Evolutionary conservation across 2,888 invertebrate species (phyloP).

Genomic region (Drosophila demipolita): DNA sequence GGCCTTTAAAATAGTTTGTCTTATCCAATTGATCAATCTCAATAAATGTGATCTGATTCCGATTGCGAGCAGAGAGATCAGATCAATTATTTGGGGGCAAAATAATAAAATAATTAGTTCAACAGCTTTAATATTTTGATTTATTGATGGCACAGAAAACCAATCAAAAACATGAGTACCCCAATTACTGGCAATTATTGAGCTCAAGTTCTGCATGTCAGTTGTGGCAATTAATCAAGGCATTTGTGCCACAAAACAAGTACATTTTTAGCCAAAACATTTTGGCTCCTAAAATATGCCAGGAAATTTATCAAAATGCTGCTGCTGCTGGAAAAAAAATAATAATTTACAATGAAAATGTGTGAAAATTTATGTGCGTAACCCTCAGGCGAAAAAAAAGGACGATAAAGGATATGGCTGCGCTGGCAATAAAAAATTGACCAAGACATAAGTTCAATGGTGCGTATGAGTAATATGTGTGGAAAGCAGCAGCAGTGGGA

Average conservation of each 20-base stretch:
- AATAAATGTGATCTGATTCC: slow-evolving; percentile 33
- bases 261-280: slow-evolving; percentile 19
- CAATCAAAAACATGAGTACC: slow-evolving; percentile 38
- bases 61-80: slow-evolving; percentile 9
- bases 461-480: slow-evolving; percentile 62
- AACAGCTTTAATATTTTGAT: slow-evolving; percentile 26
- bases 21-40: slow-evolving; percentile 6
- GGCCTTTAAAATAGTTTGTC: neutral
- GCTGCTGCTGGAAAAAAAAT: slow-evolving; percentile 41
- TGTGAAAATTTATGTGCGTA: slow-evolving; percentile 59
- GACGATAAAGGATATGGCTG: neutral
- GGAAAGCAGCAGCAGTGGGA: slow-evolving; percentile 4
- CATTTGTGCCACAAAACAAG: slow-evolving; percentile 34
- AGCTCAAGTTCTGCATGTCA: slow-evolving; percentile 41
- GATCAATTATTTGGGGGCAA: slow-evolving; percentile 37
- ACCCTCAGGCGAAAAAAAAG: slow-evolving; percentile 2
- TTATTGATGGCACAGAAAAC: slow-evolving; percentile 41
- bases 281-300: slow-evolving; percentile 49
- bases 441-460: slow-evolving; percentile 72
- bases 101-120: slow-evolving; percentile 47
- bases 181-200: slow-evolving; percentile 33
- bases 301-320: slow-evolving; percentile 55
- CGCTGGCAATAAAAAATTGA: slow-evolving; percentile 65
- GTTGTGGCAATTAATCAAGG: slow-evolving; percentile 57
- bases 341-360: slow-evolving; percentile 73